Evolutionary conservation across 2,888 invertebrate species (phyloP), one percentile per base, ranked within the genome.

Genomic region (Nezara viridula): DNA sequence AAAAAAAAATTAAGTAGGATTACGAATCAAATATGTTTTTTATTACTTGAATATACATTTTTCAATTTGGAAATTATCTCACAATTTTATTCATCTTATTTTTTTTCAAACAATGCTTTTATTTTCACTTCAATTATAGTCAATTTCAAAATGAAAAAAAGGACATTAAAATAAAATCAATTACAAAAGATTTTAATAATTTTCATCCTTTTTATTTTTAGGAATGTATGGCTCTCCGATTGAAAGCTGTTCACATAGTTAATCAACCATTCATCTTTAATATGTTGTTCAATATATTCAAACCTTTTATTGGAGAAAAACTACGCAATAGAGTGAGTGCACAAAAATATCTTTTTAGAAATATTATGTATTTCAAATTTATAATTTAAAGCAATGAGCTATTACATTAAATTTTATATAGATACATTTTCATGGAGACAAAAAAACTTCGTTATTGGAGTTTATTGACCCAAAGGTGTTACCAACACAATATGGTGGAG

Each of bases 191-290:
- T 73, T 19, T 37, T 19, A 73, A 6, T 73, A 37, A 73, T 73
- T 73, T 73, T 73, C 19, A 1, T 60, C 7, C 21, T 14, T 87
- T 86, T 90, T 90, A 90, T 90, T 93, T 94, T 77, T 94, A 97
- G 95, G 98, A 98, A 92, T 95, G 96, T 89, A 95, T 98, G 90
- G 98, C 98, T 0, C 94, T 97, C 81, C 94, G 98, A 91, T 94
- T 98, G 90, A 98, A 98, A 93, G 97, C 96, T 44, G 95, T 98
- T 81, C 98, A 98, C 93, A 95, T 98, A 88, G 94, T 98, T 77
- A 98, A 98, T 93, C 98, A 98, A 93, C 98, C 98, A 0, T 96
- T 96, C 92, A 94, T 98, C 91, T 98, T 98, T 94, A 97, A 98
- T 92, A 95, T 97, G 93, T 96, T 98, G 55, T 98, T 98, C 93